Base-by-base conservation (phyloP, 1,140 invertebrate species). In the Arion vulgaris region DNA sequence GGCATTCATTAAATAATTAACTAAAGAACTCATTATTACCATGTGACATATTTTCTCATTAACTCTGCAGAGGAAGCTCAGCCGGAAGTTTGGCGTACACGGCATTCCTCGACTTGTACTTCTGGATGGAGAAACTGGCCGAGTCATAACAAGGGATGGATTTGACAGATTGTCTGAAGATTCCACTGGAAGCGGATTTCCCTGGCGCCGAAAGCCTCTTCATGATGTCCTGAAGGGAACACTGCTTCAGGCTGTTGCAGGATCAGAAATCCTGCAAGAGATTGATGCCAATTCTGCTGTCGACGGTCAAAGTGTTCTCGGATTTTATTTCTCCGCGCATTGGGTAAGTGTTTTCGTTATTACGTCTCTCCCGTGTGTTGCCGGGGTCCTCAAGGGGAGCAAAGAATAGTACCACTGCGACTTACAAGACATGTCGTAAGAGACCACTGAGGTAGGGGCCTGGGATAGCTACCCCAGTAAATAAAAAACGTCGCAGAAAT, bases 131-230 rank as follows among this genome's bases (percentile, higher is more conserved):
- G 90, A 91, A 26, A 94, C 93, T 68, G 94, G 94, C 45, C 92
- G 93, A 26, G 90, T 94, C 62, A 93, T 95, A 73, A 96, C 94
- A 49, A 93, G 94, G 86, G 94, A 95, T 71, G 90, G 90, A 26
- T 94, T 95, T 71, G 94, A 95, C 83, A 93, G 93, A 83, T 93
- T 96, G 11, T 91, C 94, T 17, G 94, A 94, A 81, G 95, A 96
- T 90, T 94, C 95, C 4, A 88, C 90, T 36, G 93, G 93, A 80
- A 19, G 69, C 28, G 86, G 86, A 73, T 96, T 96, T 90, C 96
- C 95, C 78, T 96, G 96, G 94, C 95, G 84, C 92, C 93, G 69
- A 90, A 93, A 91, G 90, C 93, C 85, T 89, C 94, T 84, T 91
- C 95, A 32, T 92, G 94, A 88, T 94, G 95, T 92, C 71, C 86